Base-by-base conservation (phyloP, 2,888 invertebrate genomes). In the Heterodera filipjevi region DNA sequence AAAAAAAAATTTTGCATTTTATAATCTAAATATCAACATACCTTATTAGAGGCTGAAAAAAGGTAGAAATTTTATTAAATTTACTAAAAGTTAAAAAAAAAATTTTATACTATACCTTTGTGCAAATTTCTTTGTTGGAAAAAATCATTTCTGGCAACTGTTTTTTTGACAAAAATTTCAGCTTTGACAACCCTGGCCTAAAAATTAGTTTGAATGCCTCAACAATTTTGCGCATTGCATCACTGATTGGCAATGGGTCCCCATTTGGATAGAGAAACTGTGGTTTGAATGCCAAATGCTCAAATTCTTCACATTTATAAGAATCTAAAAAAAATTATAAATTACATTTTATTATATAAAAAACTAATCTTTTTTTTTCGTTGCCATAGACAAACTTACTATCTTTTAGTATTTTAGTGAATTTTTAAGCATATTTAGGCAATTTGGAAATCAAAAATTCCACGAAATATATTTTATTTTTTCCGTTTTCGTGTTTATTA, bases 231-330 rank as follows among this genome's bases (percentile, higher is more conserved):
- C 59, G 59, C 59, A 59, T 59, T n/a, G 59, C 59, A n/a, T 59
- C 59, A 59, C 59, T 59, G 59, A 59, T 59, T 59, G 59, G 59
- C 59, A 59, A 27, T 59, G 59, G n/a, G 59, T 59, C 59, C n/a
- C 59, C 59, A 27, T 59, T 59, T 6, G 59, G 59, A 27, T 59
- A 59, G 6, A 59, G 27, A 59, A 59, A 59, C 8, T 27, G n/a
- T 2, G 59, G 59, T 27, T 59, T 59, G 27, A 59, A 10, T 27
- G 59, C 59, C n/a, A 59, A 10, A 59, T 59, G 59, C 12, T 8
- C 27, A 59, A 59, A 59, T 59, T 59, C n/a, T 10, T 59, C 59
- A 6, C 27, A 8, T 59, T n/a, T 22, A 59, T 59, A 59, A n/a
- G 6, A 5, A 27, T 59, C 59, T 59, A 6, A 27, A 59, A 27